Evolutionary conservation across 2,113 vertebrate genomes (phyloP).

Genomic region (Pristiophorus japonicus): DNA sequence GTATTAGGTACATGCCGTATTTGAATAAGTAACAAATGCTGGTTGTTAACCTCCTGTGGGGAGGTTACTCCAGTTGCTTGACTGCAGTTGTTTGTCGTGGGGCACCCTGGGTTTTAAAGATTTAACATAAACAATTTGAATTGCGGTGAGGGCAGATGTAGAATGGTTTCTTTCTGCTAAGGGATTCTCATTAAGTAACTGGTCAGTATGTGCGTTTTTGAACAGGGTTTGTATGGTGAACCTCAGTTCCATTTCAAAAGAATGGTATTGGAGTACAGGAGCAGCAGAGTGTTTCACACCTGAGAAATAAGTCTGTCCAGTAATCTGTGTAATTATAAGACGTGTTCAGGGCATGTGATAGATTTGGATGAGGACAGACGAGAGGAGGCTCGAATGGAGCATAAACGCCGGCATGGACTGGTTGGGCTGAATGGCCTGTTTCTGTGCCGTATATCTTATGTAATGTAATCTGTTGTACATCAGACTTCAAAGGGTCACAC

Average conservation of each 20-base stretch:
- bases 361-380: no score
- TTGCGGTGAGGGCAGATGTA: background rate
- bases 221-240: background rate
- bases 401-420: no score
- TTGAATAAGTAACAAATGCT: constrained; percentile 7
- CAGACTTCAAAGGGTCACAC: background rate
- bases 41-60: constrained; percentile 18
- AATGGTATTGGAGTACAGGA: no score
- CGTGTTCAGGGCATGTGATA: background rate
- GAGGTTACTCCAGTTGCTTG: background rate
- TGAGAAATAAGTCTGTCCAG: background rate
- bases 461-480: background rate
- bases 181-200: background rate
- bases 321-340: background rate
- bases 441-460: no score
- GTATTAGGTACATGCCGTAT: background rate
- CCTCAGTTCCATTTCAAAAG: background rate
- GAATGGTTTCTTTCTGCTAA: background rate
- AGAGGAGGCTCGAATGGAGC: no score
- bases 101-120: background rate
- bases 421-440: no score
- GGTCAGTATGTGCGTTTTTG: background rate
- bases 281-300: background rate
- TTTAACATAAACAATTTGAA: background rate
- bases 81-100: background rate